These are phyloP conservation scores for Stegostoma tigrinum DNA, from an alignment of 2,113 vertebrate genomes.

Conservation along the genomic window DNA sequence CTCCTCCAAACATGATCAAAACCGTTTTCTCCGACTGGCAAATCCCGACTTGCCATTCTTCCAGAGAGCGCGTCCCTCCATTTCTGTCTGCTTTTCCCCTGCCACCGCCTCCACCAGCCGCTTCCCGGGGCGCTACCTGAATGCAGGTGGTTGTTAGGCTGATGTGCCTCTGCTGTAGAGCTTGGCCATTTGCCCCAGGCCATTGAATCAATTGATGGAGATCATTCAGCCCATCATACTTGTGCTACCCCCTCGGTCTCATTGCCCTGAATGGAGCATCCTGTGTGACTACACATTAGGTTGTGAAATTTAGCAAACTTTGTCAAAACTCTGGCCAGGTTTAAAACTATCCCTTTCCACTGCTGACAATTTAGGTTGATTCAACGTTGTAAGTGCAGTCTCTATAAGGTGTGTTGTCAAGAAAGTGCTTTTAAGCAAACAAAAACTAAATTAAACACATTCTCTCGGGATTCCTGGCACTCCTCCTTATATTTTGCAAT, in stretches of 20 bases:
- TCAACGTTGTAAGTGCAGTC: background rate
- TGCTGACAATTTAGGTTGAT: background rate
- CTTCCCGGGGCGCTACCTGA: background rate
- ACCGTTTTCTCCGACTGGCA: background rate
- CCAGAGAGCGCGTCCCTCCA: background rate
- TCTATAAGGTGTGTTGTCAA: background rate
- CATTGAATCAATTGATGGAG: no score
- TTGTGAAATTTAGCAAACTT: background rate
- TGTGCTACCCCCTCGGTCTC: background rate
- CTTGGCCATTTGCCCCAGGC: background rate
- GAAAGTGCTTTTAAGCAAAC: background rate
- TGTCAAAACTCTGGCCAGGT: background rate
- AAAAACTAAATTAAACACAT: background rate
- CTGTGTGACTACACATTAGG: background rate
- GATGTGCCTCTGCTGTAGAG: background rate
- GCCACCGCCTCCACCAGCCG: no score
- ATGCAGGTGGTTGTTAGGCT: background rate
- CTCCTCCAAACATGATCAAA: background rate
- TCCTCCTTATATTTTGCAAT: background rate
- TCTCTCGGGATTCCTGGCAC: background rate
- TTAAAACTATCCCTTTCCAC: background rate
- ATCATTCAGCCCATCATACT: background rate
- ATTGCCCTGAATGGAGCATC: background rate
- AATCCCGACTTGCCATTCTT: background rate
- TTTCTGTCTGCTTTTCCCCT: background rate